Base-by-base conservation (phyloP, 2,797 vertebrate genomes). In the Agapornis canus region DNA sequence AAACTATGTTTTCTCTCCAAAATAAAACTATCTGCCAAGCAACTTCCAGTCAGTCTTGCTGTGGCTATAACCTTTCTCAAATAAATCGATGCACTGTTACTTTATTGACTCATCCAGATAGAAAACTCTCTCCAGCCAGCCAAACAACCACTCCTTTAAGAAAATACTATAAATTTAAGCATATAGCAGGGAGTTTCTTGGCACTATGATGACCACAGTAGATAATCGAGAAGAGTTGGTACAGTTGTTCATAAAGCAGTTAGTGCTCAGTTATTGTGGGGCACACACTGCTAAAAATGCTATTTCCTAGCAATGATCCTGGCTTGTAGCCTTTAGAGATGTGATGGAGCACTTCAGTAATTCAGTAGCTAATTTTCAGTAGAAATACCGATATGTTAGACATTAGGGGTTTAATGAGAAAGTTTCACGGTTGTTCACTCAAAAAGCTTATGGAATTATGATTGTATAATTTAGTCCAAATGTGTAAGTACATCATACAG, bases 91-190 rank as follows among this genome's bases (percentile, higher is more conserved):
- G 47, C 27, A 42, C 40, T 70, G 21, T 35, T 91, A 86, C 48
- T 92, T 92, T 95, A 85, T 88, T 93, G 89, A 92, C 48, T 78
- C 84, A 92, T 47, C 54, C 79, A 70, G n/a, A 72, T 82, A 87
- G 82, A 91, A 97, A 95, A 95, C 49, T 75, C 25, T 89, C 89
- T 92, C 68, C 45, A 86, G 32, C 37, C 68, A 93, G 64, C 48
- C 87, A 82, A 95, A 89, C 45, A 82, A 90, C 48, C 8, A 9
- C 48, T 89, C 49, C 79, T 91, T 94, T 93, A 96, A 68, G 43
- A 86, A 94, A 86, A 91, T 45, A 57, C 43, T 49, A 17, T 57
- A 61, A 94, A 80, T 49, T 49, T 40, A 68, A 93, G 47, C 48
- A 59, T 43, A 57, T 31, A 40, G 19, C 26, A 43, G 57, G 73